Percentiles rank a stretch among this genome's conserved stretches.
Conservation (phyloP, 1,140 invertebrate species). For the Sycobia sp. region DNA sequence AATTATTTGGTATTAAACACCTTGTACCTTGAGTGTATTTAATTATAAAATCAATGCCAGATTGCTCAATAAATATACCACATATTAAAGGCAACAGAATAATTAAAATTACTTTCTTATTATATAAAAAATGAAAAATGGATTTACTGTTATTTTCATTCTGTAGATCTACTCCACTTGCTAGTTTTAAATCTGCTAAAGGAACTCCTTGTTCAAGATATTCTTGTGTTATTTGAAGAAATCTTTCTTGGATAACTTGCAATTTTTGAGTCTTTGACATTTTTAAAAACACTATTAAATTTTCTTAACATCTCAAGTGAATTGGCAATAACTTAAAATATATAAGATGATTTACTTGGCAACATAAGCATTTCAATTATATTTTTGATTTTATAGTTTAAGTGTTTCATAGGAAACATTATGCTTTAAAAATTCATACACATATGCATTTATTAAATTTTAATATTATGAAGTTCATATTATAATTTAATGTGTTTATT, state of each 20-base stretch:
- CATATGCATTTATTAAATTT: too few relatives aligned
- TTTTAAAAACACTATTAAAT: constrained; percentile 6
- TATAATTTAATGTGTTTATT: too few relatives aligned
- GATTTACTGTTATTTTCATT: constrained; percentile 18
- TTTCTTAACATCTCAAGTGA: constrained; percentile 30
- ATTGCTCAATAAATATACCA: constrained; percentile 33
- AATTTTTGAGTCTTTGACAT: constrained; percentile 40
- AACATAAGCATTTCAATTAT: constrained; percentile 1
- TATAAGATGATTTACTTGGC: constrained; percentile 14
- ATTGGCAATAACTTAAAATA: neutral
- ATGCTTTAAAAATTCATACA: too few relatives aligned
- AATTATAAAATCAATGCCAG: constrained; percentile 35
- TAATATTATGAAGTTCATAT: too few relatives aligned
- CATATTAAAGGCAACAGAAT: constrained; percentile 38
- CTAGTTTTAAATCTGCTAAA: constrained; percentile 39
- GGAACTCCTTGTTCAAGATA: constrained; percentile 40
- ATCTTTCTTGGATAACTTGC: constrained; percentile 41
- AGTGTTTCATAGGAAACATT: neutral
- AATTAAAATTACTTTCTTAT: constrained; percentile 34
- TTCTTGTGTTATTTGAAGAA: constrained; percentile 41
- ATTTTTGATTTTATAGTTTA: neutral
- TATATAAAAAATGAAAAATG: constrained; percentile 4
- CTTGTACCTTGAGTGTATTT: constrained; percentile 42
- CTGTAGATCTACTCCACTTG: neutral
- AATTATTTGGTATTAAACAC: constrained; percentile 82